Evolutionary conservation across 2,797 vertebrate genomes (phyloP).

Genomic region (Chromis chromis): DNA sequence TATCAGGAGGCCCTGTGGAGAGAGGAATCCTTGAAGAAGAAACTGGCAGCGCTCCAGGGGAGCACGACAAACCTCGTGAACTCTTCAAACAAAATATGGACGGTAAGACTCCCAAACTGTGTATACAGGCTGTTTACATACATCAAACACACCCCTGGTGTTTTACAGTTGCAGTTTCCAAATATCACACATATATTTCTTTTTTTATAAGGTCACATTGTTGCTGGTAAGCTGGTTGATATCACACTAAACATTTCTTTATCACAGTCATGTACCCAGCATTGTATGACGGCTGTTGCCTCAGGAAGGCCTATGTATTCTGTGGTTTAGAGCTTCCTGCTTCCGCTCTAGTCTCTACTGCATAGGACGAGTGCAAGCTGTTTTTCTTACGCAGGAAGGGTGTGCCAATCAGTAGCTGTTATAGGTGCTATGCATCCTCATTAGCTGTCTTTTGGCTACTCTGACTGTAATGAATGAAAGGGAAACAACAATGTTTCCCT

Average conservation of each 20-base stretch:
- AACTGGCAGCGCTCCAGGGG: constrained; percentile 79
- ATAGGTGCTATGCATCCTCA: constrained; percentile 46
- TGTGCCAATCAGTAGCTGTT: constrained; percentile 33
- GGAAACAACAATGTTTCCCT: not conserved
- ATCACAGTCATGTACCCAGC: constrained; percentile 10
- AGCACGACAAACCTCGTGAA: constrained; percentile 72
- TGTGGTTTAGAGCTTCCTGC: constrained; percentile 85
- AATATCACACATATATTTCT: constrained; percentile 15
- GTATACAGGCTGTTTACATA: not conserved
- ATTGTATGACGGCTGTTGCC: constrained; percentile 18
- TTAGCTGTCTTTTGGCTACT: constrained; percentile 11
- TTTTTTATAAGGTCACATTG: not conserved
- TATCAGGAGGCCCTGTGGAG: constrained; percentile 85
- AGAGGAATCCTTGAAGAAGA: constrained; percentile 82
- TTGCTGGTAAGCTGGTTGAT: not conserved
- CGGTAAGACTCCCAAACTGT: constrained; percentile 63
- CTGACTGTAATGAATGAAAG: constrained; percentile 38
- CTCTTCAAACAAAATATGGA: constrained; percentile 81
- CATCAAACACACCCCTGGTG: not conserved
- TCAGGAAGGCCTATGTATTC: constrained; percentile 62
- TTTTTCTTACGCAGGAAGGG: constrained; percentile 67
- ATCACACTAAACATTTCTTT: constrained; percentile 8
- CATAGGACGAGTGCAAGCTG: constrained; percentile 55
- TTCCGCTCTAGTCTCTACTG: constrained; percentile 46
- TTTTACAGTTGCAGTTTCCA: not conserved